Percentiles rank a stretch among this genome's conserved stretches.
Evolutionary conservation across 2,888 invertebrate genomes (phyloP).

Genomic region (Synergus gifuensis): DNA sequence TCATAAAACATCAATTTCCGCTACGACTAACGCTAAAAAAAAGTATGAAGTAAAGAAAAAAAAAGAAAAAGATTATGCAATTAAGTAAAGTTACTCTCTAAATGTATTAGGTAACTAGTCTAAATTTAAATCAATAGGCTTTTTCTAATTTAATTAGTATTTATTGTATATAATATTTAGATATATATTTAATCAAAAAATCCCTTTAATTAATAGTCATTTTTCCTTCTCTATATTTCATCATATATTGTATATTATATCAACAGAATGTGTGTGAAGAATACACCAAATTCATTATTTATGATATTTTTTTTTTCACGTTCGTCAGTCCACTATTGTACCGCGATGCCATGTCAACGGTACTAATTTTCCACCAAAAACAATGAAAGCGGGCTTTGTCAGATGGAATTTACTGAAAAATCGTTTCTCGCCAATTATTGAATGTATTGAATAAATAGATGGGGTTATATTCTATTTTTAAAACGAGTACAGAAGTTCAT

Average conservation of each 20-base stretch:
- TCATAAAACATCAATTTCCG: conserved; percentile 55
- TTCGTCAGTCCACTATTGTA: background rate
- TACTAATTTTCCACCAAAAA: background rate
- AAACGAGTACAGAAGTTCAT: background rate
- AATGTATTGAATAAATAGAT: background rate
- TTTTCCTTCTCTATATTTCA: background rate
- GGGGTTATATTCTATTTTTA: background rate
- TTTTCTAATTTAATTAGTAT: no score
- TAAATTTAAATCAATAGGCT: no score
- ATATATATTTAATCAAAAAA: no score
- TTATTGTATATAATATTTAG: no score
- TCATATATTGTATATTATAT: background rate
- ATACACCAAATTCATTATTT: background rate
- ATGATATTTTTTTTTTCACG: background rate
- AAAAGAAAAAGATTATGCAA: background rate
- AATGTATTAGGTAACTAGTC: background rate
- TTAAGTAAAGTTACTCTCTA: background rate
- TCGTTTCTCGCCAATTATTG: background rate
- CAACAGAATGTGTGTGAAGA: background rate
- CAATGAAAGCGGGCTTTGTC: background rate
- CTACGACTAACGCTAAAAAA: background rate
- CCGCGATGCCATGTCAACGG: background rate
- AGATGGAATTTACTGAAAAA: background rate
- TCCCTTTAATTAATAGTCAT: background rate
- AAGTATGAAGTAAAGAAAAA: background rate